A percentile compares a stretch with the other conserved stretches of the same genome.
phyloP scores from a whole-genome alignment of 2,797 vertebrate genomes.

The Petrocephalus schoutedeni region DNA sequence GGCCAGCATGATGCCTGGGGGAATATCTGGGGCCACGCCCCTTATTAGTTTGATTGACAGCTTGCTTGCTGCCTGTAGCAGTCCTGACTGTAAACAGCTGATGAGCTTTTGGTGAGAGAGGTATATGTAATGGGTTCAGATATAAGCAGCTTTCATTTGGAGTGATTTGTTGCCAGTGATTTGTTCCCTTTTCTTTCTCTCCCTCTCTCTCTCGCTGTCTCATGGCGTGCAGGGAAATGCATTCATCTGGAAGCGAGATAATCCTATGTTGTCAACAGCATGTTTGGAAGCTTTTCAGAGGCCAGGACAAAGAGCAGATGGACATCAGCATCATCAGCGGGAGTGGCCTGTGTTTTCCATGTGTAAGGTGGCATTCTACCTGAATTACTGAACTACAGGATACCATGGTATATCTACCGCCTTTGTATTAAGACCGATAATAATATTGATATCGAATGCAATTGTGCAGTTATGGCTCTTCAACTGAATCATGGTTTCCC shows the following conservation, averaged over 20 bases:
- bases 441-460: not conserved
- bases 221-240: slow-evolving; percentile 1
- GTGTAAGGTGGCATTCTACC: not conserved
- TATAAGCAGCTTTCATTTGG: slow-evolving; percentile 46
- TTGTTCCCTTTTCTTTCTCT: slow-evolving; percentile 16
- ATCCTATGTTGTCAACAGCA: slow-evolving; percentile 14
- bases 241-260: slow-evolving; percentile 20
- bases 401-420: not conserved
- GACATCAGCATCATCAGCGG: not conserved
- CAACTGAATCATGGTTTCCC: not conserved
- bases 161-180: slow-evolving; percentile 6
- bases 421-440: not conserved
- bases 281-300: slow-evolving; percentile 13
- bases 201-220: not conserved
- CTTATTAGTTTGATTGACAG: slow-evolving; percentile 55
- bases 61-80: slow-evolving; percentile 69
- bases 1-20: no score
- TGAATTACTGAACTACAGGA: not conserved
- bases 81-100: slow-evolving; percentile 68
- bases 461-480: not conserved
- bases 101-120: slow-evolving; percentile 67
- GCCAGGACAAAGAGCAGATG: slow-evolving; percentile 8
- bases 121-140: slow-evolving; percentile 58
- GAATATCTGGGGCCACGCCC: not conserved
- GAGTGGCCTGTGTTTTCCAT: not conserved